Evolutionary conservation across 2,888 invertebrate genomes (phyloP), one percentile per base, ranked within the genome.

Genomic region (Drosophila parthenogenetica): DNA sequence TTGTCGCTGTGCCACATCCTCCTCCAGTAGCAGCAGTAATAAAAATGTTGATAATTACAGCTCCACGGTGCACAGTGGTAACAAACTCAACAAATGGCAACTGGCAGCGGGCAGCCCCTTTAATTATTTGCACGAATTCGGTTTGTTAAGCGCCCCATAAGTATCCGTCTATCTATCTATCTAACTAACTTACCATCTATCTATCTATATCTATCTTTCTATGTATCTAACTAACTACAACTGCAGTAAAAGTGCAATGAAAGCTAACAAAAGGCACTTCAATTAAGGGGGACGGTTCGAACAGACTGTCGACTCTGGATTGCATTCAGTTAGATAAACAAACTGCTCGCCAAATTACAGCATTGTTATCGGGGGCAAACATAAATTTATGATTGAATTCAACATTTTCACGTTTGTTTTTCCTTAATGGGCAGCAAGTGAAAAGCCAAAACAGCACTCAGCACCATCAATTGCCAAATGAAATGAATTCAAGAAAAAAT

Each of bases 41-140:
- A 70, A 79, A 65, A 74, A 63, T 74, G 65, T 57, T 67, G 66
- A 71, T 78, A 79, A 79, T 81, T 73, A 73, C 55, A 79, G 59
- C 14, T 29, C 42, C 39, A 42, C 32, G 17, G 49, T 69, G 66
- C 63, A 66, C 73, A 64, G 72, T 77, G 58, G 62, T 58, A 50
- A 66, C 61, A 67, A 76, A 66, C 43, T 40, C 17, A 37, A 37
- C 51, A 55, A 60, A 59, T 63, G 40, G 59, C 65, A 73, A 11
- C 45, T 29, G 48, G 45, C 65, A 73, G 11, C 45, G 25, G 48
- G 45, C 43, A 57, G 64, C 80, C 69, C 74, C 80, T 80, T 82
- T 82, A 82, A 81, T 81, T 81, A 81, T 82, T 77, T 81, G 77
- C 81, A 81, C 83, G 81, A 81, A 77, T 82, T 82, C 64, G 61